Conservation (phyloP, 2,888 invertebrate species). For the Apotomis betuletana region DNA sequence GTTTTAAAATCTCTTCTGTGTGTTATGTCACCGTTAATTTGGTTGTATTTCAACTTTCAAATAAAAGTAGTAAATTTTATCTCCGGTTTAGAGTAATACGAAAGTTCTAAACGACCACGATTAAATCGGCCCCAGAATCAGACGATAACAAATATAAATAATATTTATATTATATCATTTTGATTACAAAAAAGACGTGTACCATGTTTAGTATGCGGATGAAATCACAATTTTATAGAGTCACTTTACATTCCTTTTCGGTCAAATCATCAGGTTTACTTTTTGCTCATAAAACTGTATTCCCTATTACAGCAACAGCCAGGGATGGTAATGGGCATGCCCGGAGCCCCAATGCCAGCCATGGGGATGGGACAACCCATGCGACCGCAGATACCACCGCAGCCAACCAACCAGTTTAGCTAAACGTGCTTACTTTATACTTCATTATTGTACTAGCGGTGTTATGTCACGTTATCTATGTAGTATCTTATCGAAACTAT, state of each 20-base stretch:
- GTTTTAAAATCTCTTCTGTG: not conserved
- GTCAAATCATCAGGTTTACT: no score
- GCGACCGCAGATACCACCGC: conserved; percentile 72
- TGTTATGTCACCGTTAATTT: not conserved
- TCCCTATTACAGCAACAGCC: conserved; percentile 72
- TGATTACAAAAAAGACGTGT: no score
- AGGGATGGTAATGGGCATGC: conserved; percentile 79
- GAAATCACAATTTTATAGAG: no score
- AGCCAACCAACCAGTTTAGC: conserved; percentile 77
- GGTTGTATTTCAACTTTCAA: not conserved
- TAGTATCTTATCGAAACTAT: conserved; percentile 19
- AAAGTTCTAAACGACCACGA: no score
- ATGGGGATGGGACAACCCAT: conserved; percentile 71
- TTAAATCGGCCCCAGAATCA: no score
- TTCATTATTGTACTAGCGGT: conserved; percentile 46
- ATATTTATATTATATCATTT: no score
- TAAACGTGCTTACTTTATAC: conserved; percentile 55
- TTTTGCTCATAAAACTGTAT: conserved; percentile 2
- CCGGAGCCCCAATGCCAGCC: conserved; percentile 69
- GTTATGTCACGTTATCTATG: conserved; percentile 44
- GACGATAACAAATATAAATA: no score
- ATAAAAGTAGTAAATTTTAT: not conserved
- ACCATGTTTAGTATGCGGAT: no score
- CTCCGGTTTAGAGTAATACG: not conserved
- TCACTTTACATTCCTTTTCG: no score